Base-by-base conservation (phyloP, 2,888 invertebrate genomes). In the Syrphus vitripennis region DNA sequence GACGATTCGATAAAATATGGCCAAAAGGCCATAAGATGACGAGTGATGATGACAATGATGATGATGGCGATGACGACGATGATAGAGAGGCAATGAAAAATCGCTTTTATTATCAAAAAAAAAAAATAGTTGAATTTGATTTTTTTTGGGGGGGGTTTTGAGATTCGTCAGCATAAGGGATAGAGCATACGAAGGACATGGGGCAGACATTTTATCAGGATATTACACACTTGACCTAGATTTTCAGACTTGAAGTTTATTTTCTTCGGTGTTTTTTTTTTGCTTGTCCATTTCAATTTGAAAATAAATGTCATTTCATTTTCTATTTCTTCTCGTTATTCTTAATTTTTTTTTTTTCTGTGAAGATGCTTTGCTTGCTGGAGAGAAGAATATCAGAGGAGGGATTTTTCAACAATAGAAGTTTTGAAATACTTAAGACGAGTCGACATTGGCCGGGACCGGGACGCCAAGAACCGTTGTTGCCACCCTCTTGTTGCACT, bases 221-320 rank as follows among this genome's bases (percentile, higher is more conserved):
- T 80, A 84, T 84, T 84, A 84, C 84, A 84, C 79, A 84, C 84
- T 84, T 84, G 84, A 84, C 84, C 84, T 69, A 76, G 45, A 84
- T 83, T 50, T 61, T 42, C 34, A 37, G 40, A n/a, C 31, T 19
- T 55, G 10, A 55, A 26, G 45, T 24, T 65, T 45, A 53, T 70
- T 53, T 57, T 12, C 40, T 21, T 53, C 65, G n/a, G 34, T 72
- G n/a, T n/a, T n/a, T n/a, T 40, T 67, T 29, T 71, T 53, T 48
- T 77, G 21, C 83, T 83, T 84, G 84, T 84, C 84, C 76, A 84
- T 84, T 84, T 84, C 76, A 80, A 80, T 84, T 84, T 84, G 53
- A 77, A 80, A 84, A 84, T 84, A 84, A 84, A 84, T 84, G 84
- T 84, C 84, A 80, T 80, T 84, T 72, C 34, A 69, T 77, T 80